Conservation (phyloP, 2,888 invertebrate genomes). For the Cylindroiulus punctatus region DNA sequence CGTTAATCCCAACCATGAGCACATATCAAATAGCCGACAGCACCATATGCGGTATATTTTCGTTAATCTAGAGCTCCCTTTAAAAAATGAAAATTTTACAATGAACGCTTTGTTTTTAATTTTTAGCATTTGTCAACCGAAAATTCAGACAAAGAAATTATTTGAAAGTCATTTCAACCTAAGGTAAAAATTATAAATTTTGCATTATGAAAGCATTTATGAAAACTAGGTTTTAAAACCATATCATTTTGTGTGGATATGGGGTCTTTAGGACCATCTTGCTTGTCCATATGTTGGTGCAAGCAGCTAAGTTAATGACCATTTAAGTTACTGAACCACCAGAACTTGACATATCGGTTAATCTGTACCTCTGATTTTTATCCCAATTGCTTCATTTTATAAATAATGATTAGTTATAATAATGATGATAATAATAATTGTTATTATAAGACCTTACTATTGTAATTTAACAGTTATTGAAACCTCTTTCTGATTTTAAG, state of each 20-base stretch:
- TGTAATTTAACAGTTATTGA: conserved; percentile 20
- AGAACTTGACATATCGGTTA: background rate
- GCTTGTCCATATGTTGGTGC: too few species aligned
- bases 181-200: too few species aligned
- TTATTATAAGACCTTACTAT: conserved; percentile 27
- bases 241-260: too few species aligned
- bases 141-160: too few species aligned
- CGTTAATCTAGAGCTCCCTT: too few species aligned
- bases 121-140: too few species aligned
- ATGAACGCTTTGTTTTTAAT: too few species aligned
- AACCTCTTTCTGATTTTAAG: conserved; percentile 10
- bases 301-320: background rate
- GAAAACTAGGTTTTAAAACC: too few species aligned
- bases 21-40: conserved; percentile 14
- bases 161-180: too few species aligned
- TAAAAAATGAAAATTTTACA: too few species aligned
- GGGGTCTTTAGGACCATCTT: too few species aligned
- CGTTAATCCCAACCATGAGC: conserved; percentile 20
- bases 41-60: background rate
- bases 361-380: background rate
- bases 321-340: background rate
- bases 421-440: conserved; percentile 5
- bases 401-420: conserved; percentile 15
- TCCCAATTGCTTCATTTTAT: background rate
- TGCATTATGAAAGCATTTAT: too few species aligned